Percentiles rank a stretch among this genome's conserved stretches.
Conservation (phyloP, 2,113 vertebrate genomes). For the Lasiurus borealis region DNA sequence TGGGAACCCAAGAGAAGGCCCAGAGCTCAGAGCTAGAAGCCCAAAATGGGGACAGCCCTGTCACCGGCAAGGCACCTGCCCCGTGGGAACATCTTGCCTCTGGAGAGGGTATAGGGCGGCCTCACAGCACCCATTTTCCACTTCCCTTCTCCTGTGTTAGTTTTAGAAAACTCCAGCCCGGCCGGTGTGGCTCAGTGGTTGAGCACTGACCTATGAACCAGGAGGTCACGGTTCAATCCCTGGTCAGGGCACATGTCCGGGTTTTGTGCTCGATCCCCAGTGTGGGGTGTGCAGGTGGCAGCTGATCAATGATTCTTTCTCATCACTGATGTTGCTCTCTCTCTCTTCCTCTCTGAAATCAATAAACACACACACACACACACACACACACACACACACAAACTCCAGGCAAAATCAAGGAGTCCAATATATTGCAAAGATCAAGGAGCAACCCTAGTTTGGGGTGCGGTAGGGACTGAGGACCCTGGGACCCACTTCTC, state of each 20-base stretch:
- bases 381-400: no score
- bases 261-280: no score
- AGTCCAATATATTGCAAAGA: not conserved
- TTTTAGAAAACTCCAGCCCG: not conserved
- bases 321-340: no score
- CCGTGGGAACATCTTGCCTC: not conserved
- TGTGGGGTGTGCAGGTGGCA: no score
- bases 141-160: not conserved
- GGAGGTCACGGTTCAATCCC: no score
- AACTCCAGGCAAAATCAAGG: not conserved
- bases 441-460: accelerated
- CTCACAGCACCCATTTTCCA: not conserved
- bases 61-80: not conserved
- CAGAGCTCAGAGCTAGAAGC: not conserved
- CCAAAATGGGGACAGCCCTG: not conserved
- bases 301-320: no score
- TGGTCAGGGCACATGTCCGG: no score
- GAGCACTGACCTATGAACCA: no score
- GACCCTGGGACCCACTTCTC: not conserved
- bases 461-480: not conserved
- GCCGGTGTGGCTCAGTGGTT: no score
- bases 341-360: no score
- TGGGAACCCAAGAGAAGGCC: not conserved
- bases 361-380: no score
- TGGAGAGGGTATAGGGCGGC: not conserved